Conservation (phyloP, 1,140 invertebrate genomes). For the Pollicipes pollicipes region DNA sequence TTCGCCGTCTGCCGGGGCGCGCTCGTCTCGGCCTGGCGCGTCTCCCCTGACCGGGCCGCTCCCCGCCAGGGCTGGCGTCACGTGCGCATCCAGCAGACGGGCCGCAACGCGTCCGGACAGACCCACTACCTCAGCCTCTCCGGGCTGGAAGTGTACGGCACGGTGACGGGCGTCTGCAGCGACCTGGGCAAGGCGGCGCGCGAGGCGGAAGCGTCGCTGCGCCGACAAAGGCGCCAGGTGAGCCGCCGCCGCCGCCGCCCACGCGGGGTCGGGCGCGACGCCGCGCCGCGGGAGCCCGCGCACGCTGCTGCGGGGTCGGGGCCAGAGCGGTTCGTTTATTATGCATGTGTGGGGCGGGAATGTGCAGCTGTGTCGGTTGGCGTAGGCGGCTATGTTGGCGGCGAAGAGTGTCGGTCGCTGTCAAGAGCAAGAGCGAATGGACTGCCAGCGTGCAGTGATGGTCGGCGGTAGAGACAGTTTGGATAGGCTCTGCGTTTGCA, state of each 20-base stretch:
- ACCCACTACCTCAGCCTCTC: constrained; percentile 90
- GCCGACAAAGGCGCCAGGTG: constrained; percentile 45
- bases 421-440: too few relatives aligned
- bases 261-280: constrained; percentile 70
- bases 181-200: constrained; percentile 67
- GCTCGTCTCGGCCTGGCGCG: too few relatives aligned
- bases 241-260: constrained; percentile 34
- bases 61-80: constrained; percentile 66
- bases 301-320: too few relatives aligned
- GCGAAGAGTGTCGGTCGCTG: too few relatives aligned
- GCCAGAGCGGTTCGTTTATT: too few relatives aligned
- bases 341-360: too few relatives aligned
- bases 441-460: too few relatives aligned
- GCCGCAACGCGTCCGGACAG: constrained; percentile 90
- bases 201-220: constrained; percentile 65
- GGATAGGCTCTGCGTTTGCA: too few relatives aligned
- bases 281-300: constrained; percentile 50
- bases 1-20: too few relatives aligned
- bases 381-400: too few relatives aligned
- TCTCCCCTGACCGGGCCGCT: neutral
- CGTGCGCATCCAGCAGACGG: constrained; percentile 81
- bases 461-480: too few relatives aligned
- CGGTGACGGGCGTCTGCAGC: constrained; percentile 69
- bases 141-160: constrained; percentile 93
- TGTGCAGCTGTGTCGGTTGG: too few relatives aligned